Conservation (phyloP, 2,888 invertebrate genomes). For the Apodemia hepburni region DNA sequence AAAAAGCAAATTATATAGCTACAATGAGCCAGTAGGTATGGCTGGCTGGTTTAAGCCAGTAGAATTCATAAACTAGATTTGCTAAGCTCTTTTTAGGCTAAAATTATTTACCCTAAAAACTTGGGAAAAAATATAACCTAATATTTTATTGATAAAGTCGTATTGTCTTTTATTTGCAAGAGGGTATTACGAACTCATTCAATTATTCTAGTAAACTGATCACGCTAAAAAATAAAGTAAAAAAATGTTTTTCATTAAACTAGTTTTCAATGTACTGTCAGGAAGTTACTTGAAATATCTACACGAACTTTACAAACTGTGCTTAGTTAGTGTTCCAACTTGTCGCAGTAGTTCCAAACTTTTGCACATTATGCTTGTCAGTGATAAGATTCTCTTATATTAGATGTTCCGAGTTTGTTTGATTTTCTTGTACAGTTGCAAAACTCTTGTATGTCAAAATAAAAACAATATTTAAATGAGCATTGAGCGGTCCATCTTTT, state of each 20-base stretch:
- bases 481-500: too few species aligned
- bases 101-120: too few species aligned
- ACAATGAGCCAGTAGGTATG: too few species aligned
- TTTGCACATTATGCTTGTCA: conserved; percentile 10
- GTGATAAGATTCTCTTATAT: conserved; percentile 4
- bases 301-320: conserved; percentile 6
- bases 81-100: too few species aligned
- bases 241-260: conserved; percentile 26
- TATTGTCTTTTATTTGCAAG: too few species aligned
- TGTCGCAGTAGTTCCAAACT: background rate
- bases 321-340: conserved; percentile 1
- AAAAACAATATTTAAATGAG: background rate
- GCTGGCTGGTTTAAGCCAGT: too few species aligned
- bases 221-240: conserved; percentile 18
- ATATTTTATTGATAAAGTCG: too few species aligned
- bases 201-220: background rate
- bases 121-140: too few species aligned
- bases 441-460: background rate
- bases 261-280: conserved; percentile 32
- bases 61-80: too few species aligned
- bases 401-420: background rate
- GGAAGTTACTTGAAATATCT: conserved; percentile 1
- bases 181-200: background rate
- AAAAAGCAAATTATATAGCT: too few species aligned
- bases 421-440: background rate